Conservation (phyloP, 2,797 vertebrate species). For the Eurystomus glaucurus region DNA sequence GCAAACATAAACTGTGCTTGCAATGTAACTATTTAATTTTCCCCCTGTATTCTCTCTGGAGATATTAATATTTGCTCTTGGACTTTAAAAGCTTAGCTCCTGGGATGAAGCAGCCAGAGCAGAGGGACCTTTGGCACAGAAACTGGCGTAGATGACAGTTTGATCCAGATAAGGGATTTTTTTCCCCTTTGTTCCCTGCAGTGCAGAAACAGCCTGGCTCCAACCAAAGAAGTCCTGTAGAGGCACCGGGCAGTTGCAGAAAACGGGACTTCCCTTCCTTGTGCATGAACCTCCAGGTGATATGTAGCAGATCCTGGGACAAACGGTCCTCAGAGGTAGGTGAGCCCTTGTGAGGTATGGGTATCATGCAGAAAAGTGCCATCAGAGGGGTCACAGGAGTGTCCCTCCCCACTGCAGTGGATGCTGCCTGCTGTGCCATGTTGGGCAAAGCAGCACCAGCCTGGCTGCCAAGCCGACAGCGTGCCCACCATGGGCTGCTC, state of each 20-base stretch:
- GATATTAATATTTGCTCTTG: background rate
- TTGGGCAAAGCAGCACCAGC: background rate
- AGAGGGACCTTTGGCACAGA: background rate
- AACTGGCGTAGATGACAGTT: background rate
- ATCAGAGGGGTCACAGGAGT: rapidly evolving
- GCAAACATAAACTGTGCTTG: background rate
- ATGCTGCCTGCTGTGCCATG: background rate
- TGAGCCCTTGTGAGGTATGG: background rate
- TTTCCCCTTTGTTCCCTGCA: background rate
- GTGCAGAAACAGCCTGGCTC: background rate
- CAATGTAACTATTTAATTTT: background rate
- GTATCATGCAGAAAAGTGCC: rapidly evolving
- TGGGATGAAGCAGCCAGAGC: background rate
- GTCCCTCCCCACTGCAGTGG: rapidly evolving
- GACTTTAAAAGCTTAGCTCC: background rate
- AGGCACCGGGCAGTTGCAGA: background rate
- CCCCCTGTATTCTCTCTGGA: background rate
- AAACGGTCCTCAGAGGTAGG: background rate
- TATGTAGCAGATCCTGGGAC: background rate
- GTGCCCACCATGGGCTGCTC: background rate
- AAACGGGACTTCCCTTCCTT: background rate
- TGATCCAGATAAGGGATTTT: background rate
- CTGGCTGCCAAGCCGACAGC: background rate
- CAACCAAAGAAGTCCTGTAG: background rate
- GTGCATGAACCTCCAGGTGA: background rate